Percentiles rank a stretch among this genome's conserved stretches.
These are phyloP conservation scores for Lepeophtheirus salmonis DNA, from an alignment of 1,140 invertebrate genomes.

Conservation along the genomic window DNA sequence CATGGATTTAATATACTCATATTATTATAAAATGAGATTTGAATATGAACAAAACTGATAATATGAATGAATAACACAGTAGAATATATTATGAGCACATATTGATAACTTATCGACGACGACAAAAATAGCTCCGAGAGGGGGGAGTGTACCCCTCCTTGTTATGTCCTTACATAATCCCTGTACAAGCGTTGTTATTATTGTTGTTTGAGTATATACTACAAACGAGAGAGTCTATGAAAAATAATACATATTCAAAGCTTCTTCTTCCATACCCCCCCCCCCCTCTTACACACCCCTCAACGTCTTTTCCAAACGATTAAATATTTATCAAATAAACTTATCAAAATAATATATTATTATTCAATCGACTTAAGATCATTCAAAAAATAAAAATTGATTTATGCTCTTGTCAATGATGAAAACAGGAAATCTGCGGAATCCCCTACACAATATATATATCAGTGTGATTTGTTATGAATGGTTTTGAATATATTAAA, in stretches of 20 bases:
- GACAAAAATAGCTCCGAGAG: background rate
- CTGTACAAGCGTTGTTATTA: background rate
- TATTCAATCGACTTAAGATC: background rate
- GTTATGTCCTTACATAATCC: background rate
- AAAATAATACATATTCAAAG: background rate
- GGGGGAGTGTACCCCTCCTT: background rate
- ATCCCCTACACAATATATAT: too few species aligned
- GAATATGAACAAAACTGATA: background rate
- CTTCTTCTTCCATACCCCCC: background rate
- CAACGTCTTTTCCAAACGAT: background rate
- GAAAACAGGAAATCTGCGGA: too few species aligned
- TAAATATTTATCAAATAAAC: background rate
- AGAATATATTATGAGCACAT: too few species aligned
- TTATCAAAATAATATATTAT: background rate
- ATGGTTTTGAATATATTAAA: too few species aligned
- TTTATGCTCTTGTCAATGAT: background rate
- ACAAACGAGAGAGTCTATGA: background rate
- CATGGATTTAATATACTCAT: too few species aligned
- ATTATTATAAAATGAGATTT: background rate
- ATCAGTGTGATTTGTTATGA: too few species aligned
- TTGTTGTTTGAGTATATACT: too few species aligned
- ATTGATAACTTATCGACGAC: background rate
- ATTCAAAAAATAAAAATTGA: too few species aligned
- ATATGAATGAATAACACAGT: too few species aligned
- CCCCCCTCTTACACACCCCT: background rate